These are phyloP conservation scores for Trissoscelio sp. DNA, from an alignment of 2,888 invertebrate genomes.

Conservation along the genomic window DNA sequence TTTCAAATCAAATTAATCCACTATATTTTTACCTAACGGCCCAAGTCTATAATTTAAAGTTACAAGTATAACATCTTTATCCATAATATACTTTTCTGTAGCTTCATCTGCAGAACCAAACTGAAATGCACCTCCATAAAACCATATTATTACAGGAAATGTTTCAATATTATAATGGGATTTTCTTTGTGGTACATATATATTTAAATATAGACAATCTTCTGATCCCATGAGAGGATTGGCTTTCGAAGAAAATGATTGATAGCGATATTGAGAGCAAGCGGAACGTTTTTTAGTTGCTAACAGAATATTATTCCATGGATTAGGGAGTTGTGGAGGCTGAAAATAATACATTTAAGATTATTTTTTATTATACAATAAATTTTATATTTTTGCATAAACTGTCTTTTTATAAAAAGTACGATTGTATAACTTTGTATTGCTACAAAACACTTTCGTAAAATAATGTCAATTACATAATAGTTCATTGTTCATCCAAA, in stretches of 20 bases:
- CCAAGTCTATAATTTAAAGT: slow-evolving; percentile 85
- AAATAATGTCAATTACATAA: no score
- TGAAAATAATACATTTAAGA: no score
- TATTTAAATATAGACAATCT: slow-evolving; percentile 79
- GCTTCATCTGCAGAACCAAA: slow-evolving; percentile 72
- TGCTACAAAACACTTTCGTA: no score
- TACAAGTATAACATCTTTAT: slow-evolving; percentile 85
- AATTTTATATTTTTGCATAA: no score
- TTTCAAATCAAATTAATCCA: no score
- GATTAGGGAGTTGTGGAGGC: slow-evolving; percentile 56
- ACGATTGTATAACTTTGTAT: no score
- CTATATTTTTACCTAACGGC: slow-evolving; percentile 84
- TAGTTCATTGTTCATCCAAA: no score
- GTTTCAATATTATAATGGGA: not conserved
- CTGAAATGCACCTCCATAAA: no score
- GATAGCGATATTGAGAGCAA: not conserved
- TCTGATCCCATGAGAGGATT: slow-evolving; percentile 76
- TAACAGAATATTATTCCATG: slow-evolving; percentile 77
- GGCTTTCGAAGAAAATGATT: not conserved
- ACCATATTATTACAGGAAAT: not conserved
- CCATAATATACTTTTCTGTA: slow-evolving; percentile 86
- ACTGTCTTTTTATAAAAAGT: no score
- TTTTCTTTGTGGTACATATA: slow-evolving; percentile 74
- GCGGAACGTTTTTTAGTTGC: not conserved
- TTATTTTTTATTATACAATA: no score